Base-by-base conservation (phyloP, 2,888 invertebrate species). In the Ametastegia equiseti region DNA sequence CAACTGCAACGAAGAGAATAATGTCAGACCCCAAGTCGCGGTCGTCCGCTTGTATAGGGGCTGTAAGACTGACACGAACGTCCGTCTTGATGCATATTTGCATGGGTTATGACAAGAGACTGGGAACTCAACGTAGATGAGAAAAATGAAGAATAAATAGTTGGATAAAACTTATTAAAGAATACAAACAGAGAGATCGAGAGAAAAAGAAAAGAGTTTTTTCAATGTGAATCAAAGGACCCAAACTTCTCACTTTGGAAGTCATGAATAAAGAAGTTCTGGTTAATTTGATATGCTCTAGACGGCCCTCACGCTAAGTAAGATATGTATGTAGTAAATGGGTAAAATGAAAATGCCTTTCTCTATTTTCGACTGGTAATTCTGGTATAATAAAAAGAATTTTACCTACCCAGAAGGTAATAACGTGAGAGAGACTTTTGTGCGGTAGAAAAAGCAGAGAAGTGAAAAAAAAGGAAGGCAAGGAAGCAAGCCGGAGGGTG, bases 391-490 rank as follows among this genome's bases (percentile, higher is more conserved):
- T 54, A 23, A 54, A 39, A 42, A 67, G 67, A 67, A 67, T 36
- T 39, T 39, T 23, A 67, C 7, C 67, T 67, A 9, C 23, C 36
- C 7, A 23, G 23, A 23, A 39, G 67, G 11, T 67, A 67, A 67
- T 67, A 67, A 67, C 67, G 67, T 67, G 67, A 67, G 39, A 39
- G 65, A 67, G 39, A 39, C 67, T 67, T 67, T 67, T 23, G 39
- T 67, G 19, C n/a, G 36, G 11, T 11, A 67, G 3, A 42, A 67
- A 39, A 36, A 65, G 65, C 19, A 39, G 15, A 7, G 3, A 39
- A 39, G 39, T 27, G 3, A 71, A 27, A 47, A 19, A 27, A 15
- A 42, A 69, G 45, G 9, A 23, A 36, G 19, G n/a, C 39, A 36
- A 67, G 13, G 30, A 54, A 54, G 54, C 19, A 23, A 54, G 54